Base-by-base conservation (phyloP, 1,140 invertebrate species). In the Cecropterus lyciades region DNA sequence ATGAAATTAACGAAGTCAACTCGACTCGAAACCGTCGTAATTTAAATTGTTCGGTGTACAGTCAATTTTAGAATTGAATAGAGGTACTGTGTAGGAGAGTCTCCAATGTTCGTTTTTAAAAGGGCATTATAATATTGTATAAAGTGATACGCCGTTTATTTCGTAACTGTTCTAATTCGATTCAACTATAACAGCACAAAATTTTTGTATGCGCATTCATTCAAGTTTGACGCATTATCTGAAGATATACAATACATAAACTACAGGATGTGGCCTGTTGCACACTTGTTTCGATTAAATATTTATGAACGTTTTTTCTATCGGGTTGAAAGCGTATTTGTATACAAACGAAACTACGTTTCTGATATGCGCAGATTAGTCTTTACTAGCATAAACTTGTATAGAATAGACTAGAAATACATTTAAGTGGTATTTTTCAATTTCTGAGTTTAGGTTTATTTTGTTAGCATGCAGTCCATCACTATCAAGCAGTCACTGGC, bases 181-280 rank as follows among this genome's bases (percentile, higher is more conserved):
- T 84, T 79, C 78, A 76, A 65, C 70, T 76, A 75, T 82, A 80
- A 79, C 71, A 72, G 75, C 74, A 80, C 75, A 69, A 70, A 75
- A 73, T 76, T 80, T 85, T 80, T 75, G 67, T 85, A 85, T 87
- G 83, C 82, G 83, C 81, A 87, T 87, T 81, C 55, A 78, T 85
- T 82, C 72, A 45, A 73, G 33, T 69, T 70, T 78, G 80, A 78
- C 73, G 73, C 65, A 70, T 72, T 75, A 65, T 67, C 43, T 30
- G 69, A 43, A 11, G 42, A 42, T 62, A 74, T 13, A 67, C 24
- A 17, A 20, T 37, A 37, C 49, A 33, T 52, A 49, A 49, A 30
- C 7, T 57, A 57, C 55, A 59, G 14, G 9, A 37, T 15, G 27
- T 37, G 43, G 56, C 15, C 45, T 60, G 45, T 48, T 48, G 17